Evolutionary conservation across 2,797 vertebrate species (phyloP).

Genomic region (Ambastaia sidthimunki): DNA sequence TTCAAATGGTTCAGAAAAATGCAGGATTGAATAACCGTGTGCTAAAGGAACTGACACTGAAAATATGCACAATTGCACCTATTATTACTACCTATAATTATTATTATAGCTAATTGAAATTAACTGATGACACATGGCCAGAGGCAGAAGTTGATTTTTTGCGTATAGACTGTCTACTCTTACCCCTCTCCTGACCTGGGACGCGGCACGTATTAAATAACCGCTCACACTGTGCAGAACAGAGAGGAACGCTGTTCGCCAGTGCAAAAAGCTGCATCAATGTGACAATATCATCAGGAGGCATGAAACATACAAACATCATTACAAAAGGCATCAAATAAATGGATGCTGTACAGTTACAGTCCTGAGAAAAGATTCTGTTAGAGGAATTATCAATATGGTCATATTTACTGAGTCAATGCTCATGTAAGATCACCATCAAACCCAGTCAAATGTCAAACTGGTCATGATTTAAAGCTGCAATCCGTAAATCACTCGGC

Average conservation of each 20-base stretch:
- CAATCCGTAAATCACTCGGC: no score
- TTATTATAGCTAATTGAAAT: constrained; percentile 8
- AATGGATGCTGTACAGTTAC: background rate
- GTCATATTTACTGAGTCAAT: background rate
- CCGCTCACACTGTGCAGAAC: constrained; percentile 97
- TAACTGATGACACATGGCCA: constrained; percentile 27
- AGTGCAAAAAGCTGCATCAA: constrained; percentile 64
- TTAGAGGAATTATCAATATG: background rate
- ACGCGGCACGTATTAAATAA: constrained; percentile 94
- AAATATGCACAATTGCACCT: background rate
- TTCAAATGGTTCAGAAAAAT: no score
- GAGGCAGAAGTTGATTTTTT: constrained; percentile 6
- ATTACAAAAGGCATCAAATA: constrained; percentile 4
- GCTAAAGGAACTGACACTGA: background rate
- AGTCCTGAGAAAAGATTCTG: constrained; percentile 3
- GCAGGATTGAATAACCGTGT: background rate
- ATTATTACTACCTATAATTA: background rate
- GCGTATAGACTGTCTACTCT: constrained; percentile 65
- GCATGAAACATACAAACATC: constrained; percentile 71
- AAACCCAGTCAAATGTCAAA: background rate
- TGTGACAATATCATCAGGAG: constrained; percentile 66
- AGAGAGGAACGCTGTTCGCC: constrained; percentile 92
- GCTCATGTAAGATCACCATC: background rate
- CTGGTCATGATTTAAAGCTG: background rate
- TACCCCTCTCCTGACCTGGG: constrained; percentile 94